Conservation (phyloP, 2,113 vertebrate genomes). For the Peromyscus maniculatus region DNA sequence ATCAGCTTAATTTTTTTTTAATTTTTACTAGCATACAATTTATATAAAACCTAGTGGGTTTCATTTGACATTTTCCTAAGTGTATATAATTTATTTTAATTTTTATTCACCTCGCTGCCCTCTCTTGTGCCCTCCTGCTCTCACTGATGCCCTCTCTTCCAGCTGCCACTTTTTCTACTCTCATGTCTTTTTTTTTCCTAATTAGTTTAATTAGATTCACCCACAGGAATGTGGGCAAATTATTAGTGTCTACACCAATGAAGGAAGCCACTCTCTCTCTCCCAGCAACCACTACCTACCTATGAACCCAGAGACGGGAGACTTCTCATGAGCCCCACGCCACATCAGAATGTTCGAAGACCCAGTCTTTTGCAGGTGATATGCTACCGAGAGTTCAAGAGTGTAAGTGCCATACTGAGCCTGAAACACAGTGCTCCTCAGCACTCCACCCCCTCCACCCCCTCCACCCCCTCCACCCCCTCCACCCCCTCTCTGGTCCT, state of each 20-base stretch:
- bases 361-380: background rate
- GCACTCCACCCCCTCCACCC: too few species aligned
- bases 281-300: background rate
- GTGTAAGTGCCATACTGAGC: background rate
- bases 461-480: too few species aligned
- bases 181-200: background rate
- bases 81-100: background rate
- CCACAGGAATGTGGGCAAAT: background rate
- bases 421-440: too few species aligned
- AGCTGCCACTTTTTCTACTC: background rate
- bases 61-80: background rate
- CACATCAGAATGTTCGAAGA: background rate
- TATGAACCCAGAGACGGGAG: too few species aligned
- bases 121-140: background rate
- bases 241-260: too few species aligned
- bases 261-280: background rate
- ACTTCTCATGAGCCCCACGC: too few species aligned
- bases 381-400: background rate
- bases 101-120: background rate
- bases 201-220: background rate
- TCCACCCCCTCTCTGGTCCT: background rate
- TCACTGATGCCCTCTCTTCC: background rate
- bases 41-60: background rate
- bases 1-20: background rate
- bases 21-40: background rate